Conservation (phyloP, 2,797 vertebrate species). For the Molossus molossus region DNA sequence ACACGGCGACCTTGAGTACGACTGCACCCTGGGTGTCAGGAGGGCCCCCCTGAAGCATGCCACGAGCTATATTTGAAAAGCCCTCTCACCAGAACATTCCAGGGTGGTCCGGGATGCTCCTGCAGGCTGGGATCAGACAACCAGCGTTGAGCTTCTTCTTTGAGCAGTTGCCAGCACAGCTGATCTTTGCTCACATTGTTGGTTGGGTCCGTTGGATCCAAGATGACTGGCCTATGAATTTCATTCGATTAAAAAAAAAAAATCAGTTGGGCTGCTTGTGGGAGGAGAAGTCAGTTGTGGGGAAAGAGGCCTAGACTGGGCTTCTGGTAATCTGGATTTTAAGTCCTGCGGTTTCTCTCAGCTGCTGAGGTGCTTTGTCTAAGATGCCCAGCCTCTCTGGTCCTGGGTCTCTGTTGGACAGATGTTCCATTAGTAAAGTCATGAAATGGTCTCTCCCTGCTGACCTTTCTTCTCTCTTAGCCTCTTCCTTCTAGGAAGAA, state of each 20-base stretch:
- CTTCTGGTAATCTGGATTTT: neutral
- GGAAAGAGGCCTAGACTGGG: neutral
- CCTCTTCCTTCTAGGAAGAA: neutral
- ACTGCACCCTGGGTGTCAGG: accelerated
- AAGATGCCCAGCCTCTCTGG: neutral
- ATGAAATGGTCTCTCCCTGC: neutral
- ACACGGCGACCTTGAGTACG: accelerated
- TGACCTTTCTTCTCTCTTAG: too few relatives aligned
- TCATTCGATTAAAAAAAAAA: neutral
- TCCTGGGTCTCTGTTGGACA: neutral
- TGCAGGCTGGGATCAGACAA: neutral
- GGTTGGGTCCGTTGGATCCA: conserved; percentile 88
- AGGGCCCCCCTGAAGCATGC: accelerated
- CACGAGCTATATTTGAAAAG: accelerated
- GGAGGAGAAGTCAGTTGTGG: neutral
- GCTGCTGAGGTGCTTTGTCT: too few relatives aligned
- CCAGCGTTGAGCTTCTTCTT: accelerated
- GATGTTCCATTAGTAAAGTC: neutral
- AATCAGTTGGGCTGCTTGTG: neutral
- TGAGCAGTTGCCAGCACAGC: conserved; percentile 67
- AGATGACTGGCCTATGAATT: conserved; percentile 87
- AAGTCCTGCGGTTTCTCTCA: neutral
- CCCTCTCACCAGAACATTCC: conserved; percentile 77
- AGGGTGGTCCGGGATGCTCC: neutral
- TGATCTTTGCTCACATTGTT: conserved; percentile 74